Evolutionary conservation across 1,140 invertebrate genomes (phyloP), one percentile per base, ranked within the genome.

Genomic region (Lepidurus packardi): DNA sequence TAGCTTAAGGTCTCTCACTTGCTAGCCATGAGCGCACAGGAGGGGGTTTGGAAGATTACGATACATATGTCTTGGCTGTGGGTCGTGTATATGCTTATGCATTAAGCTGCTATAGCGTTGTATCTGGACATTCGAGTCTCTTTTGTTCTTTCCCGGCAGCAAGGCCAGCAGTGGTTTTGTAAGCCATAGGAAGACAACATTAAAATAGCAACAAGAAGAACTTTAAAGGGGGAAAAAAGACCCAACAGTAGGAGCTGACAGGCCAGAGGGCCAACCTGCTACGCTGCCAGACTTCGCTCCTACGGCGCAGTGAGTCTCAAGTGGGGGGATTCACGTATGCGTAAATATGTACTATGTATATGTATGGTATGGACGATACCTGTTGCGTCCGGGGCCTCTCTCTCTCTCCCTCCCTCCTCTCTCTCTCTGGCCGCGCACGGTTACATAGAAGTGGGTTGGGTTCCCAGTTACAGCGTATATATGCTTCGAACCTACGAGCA

Each of bases 61-160:
- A 65, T 65, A 65, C 53, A 65, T n/a, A 65, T 65, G 53, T 65
- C 53, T 65, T 65, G 53, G 53, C 5, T 65, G 53, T 16, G 53
- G 53, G n/a, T 65, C 53, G 53, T 65, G 53, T 65, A 65, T 65
- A 65, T 65, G 53, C 53, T 65, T 65, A 65, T 65, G 53, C 53
- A 13, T 16, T 13, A 11, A 65, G 53, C 13, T 65, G 53, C 53
- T 65, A 9, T 65, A 65, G 53, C 9, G 53, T n/a, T 65, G 53
- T 16, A 65, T 65, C 53, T 7, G 53, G 53, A 65, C 53, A 65
- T 9, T 13, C 7, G 53, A 65, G 53, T 9, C 8, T 0, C 53
- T 65, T 65, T 65, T 9, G 53, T 9, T 65, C 53, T 65, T 65
- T 65, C 53, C 53, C 53, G 13, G 13, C 53, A 65, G 53, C 53